Conservation (phyloP, 2,113 vertebrate genomes). For the Daboia siamensis region DNA sequence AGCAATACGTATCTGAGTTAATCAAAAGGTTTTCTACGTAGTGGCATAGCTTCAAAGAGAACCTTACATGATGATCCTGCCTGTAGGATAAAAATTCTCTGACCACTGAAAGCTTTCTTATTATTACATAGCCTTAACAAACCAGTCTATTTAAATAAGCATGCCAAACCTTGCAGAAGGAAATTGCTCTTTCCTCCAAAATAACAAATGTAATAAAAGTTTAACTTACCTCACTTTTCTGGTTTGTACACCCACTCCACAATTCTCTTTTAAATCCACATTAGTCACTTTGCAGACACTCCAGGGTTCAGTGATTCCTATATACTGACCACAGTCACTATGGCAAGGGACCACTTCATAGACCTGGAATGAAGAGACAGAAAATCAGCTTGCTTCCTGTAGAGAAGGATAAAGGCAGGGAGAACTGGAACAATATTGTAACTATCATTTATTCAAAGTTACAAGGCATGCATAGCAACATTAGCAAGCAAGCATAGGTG, state of each 20-base stretch:
- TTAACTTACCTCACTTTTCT: constrained; percentile 89
- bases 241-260: constrained; percentile 93
- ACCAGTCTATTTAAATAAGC: background rate
- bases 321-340: constrained; percentile 92
- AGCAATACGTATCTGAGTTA: background rate
- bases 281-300: constrained; percentile 94
- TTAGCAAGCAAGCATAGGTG: constrained; percentile 12
- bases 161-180: background rate
- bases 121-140: background rate
- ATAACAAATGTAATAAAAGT: background rate
- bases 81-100: background rate
- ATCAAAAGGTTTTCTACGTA: background rate
- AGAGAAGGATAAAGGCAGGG: background rate
- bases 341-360: constrained; percentile 95
- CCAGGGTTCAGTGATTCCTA: constrained; percentile 94
- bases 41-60: background rate
- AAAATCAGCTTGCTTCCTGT: background rate
- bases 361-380: constrained; percentile 71
- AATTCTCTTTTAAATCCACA: constrained; percentile 89
- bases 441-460: background rate
- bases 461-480: background rate
- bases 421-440: background rate
- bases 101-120: background rate
- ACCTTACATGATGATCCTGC: background rate
- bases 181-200: background rate